A percentile compares a stretch with the other conserved stretches of the same genome.
These are phyloP conservation scores for Sciurus carolinensis DNA, from an alignment of 2,797 vertebrate species.

Conservation along the genomic window DNA sequence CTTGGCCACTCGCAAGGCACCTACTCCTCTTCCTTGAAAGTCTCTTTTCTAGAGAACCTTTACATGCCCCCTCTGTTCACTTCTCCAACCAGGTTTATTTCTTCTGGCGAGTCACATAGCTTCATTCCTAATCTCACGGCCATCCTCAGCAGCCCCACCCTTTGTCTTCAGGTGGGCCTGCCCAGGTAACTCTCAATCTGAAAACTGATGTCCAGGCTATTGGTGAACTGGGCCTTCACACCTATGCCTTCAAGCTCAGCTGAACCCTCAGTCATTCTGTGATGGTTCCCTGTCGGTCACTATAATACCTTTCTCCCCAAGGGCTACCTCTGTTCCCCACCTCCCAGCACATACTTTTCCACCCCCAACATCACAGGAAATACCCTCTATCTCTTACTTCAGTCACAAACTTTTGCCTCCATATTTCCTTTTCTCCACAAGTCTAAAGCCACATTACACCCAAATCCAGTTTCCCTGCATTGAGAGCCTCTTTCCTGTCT, in stretches of 20 bases:
- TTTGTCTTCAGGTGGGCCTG: not conserved
- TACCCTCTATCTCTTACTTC: not conserved
- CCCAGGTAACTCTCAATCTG: not conserved
- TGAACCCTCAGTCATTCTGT: not conserved
- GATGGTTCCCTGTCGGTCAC: not conserved
- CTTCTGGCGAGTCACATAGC: not conserved
- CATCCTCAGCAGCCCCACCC: not conserved
- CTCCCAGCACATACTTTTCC: not conserved
- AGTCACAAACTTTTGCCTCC: not conserved
- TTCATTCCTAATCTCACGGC: not conserved
- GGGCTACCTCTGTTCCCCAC: not conserved
- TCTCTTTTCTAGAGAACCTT: not conserved
- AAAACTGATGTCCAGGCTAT: not conserved
- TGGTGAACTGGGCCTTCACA: no score
- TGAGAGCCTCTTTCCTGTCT: not conserved
- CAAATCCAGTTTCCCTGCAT: not conserved
- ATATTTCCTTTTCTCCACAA: not conserved
- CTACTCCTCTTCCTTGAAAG: not conserved
- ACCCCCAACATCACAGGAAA: not conserved
- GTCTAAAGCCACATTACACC: not conserved
- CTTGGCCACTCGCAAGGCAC: rapidly evolving
- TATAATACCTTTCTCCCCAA: not conserved
- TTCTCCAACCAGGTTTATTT: not conserved
- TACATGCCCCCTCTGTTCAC: not conserved
- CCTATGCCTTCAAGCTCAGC: not conserved